Conservation (phyloP, 2,797 vertebrate genomes). For the Uromys caudimaculatus region DNA sequence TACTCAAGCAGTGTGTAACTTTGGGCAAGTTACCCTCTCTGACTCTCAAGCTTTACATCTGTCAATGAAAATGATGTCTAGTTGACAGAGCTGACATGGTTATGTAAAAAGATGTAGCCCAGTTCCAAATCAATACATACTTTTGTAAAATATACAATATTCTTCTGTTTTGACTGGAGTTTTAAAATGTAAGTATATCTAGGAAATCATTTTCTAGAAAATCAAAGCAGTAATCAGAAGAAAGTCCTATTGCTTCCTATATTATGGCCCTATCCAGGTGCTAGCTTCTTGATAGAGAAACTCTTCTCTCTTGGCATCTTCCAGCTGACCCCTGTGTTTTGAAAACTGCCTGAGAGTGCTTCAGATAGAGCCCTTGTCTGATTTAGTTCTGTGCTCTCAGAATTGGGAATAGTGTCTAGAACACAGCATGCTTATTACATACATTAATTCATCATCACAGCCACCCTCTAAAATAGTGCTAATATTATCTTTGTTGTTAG, state of each 20-base stretch:
- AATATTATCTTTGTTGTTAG: conserved; percentile 13
- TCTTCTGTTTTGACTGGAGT: not conserved
- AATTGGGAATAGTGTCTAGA: not conserved
- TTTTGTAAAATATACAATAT: conserved; percentile 15
- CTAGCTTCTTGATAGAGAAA: conserved; percentile 12
- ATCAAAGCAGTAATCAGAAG: conserved; percentile 41
- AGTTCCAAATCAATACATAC: conserved; percentile 43
- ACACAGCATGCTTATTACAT: not conserved
- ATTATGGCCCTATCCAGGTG: conserved; percentile 4
- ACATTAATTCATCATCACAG: not conserved
- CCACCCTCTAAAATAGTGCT: not conserved
- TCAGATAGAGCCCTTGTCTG: not conserved
- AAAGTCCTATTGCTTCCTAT: conserved; percentile 7
- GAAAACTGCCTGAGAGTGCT: not conserved
- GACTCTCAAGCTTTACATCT: conserved; percentile 1
- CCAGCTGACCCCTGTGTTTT: not conserved
- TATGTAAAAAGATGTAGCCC: not conserved
- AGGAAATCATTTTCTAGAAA: conserved; percentile 17
- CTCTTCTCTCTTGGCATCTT: not conserved
- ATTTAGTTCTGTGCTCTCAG: conserved; percentile 4
- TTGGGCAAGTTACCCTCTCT: not conserved
- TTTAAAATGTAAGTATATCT: conserved; percentile 26
- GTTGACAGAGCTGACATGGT: not conserved
- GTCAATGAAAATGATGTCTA: conserved; percentile 11
- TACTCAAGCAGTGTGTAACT: not conserved